These are phyloP conservation scores for Bothrops jararaca DNA, from an alignment of 2,113 vertebrate species.

Conservation along the genomic window DNA sequence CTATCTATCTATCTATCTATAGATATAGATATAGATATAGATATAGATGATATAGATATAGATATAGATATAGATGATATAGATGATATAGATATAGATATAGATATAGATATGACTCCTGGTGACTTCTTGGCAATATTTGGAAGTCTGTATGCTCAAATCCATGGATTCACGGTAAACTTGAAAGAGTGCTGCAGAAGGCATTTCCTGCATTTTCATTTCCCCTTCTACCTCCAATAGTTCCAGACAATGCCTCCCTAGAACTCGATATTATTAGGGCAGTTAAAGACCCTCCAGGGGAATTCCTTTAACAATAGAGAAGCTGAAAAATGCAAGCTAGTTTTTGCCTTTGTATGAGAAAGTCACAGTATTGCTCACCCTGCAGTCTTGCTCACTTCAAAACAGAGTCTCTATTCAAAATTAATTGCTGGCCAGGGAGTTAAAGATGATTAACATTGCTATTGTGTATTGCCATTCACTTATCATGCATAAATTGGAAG, in stretches of 20 bases:
- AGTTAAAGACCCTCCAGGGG: not conserved
- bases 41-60: too few relatives aligned
- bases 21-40: too few relatives aligned
- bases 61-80: too few relatives aligned
- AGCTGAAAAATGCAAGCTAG: not conserved
- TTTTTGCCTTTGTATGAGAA: not conserved
- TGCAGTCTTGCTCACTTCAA: not conserved
- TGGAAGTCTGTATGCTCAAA: not conserved
- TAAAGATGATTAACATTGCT: not conserved
- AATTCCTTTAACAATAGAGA: too few relatives aligned
- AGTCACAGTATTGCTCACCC: constrained; percentile 21
- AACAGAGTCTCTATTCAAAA: not conserved
- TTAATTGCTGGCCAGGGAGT: not conserved
- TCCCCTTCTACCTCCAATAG: not conserved
- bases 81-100: too few relatives aligned
- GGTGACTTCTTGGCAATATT: not conserved
- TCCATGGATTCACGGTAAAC: not conserved
- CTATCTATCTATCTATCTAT: too few relatives aligned
- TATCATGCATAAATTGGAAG: not conserved
- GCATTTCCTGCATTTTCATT: not conserved
- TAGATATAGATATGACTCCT: too few relatives aligned
- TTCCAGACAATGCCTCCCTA: not conserved
- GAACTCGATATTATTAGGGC: not conserved
- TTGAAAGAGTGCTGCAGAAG: not conserved
- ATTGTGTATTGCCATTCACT: not conserved